phyloP scores from a whole-genome alignment of 1,140 invertebrate species.

The Trissolcus basalis region DNA sequence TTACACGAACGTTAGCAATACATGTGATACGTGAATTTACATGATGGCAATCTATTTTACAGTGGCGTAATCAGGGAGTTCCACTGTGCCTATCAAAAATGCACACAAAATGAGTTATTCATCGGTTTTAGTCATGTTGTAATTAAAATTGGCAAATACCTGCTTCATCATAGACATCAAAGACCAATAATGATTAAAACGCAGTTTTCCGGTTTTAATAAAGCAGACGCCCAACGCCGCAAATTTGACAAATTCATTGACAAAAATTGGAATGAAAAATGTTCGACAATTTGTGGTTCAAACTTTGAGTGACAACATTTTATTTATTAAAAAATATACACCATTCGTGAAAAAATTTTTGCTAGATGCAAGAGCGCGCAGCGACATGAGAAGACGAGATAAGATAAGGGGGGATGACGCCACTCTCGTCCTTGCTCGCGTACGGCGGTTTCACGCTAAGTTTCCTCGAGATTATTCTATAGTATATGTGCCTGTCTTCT shows the following conservation, averaged over 20 bases:
- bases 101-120: slow-evolving; percentile 23
- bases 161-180: background rate
- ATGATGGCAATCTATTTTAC: slow-evolving; percentile 32
- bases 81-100: slow-evolving; percentile 19
- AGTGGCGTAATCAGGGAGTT: slow-evolving; percentile 2
- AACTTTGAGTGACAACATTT: too few species aligned
- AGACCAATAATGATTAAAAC: too few species aligned
- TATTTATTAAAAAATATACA: too few species aligned
- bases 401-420: slow-evolving; percentile 31
- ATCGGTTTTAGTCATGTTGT: slow-evolving; percentile 15
- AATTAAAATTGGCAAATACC: slow-evolving; percentile 25
- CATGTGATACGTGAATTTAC: slow-evolving; percentile 18
- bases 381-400: slow-evolving; percentile 16
- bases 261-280: too few species aligned
- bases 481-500: slow-evolving; percentile 59
- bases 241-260: too few species aligned
- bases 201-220: too few species aligned
- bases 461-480: slow-evolving; percentile 64
- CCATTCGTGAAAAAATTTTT: background rate
- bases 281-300: too few species aligned
- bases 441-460: slow-evolving; percentile 59
- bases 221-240: too few species aligned
- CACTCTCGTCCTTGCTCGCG: slow-evolving; percentile 41
- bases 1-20: slow-evolving; percentile 5
- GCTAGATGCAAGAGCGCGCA: background rate